A percentile compares a stretch with the other conserved stretches of the same genome.
These are phyloP conservation scores for Balanococcus diminutus DNA, from an alignment of 2,888 invertebrate species.

Conservation along the genomic window DNA sequence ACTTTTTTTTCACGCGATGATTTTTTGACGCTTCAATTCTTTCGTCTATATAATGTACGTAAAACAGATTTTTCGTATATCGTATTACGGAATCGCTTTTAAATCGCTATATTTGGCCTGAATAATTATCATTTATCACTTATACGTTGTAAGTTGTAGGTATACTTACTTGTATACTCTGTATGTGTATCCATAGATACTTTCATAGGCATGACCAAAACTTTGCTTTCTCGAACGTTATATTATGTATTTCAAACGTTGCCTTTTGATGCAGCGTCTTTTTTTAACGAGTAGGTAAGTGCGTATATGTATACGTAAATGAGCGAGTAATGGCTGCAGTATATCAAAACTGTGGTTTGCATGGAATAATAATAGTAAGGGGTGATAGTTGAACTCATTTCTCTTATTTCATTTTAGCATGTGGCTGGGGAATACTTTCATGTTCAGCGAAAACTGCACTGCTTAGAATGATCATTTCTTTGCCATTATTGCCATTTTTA, in stretches of 20 bases:
- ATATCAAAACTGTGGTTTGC: neutral
- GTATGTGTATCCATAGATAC: too few species aligned
- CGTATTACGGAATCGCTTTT: neutral
- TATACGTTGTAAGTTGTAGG: too few species aligned
- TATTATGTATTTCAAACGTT: neutral
- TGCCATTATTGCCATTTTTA: too few species aligned
- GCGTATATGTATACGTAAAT: neutral
- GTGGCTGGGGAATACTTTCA: too few species aligned
- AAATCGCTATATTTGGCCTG: neutral
- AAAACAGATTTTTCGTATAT: too few species aligned
- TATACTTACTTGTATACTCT: neutral
- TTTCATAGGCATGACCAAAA: slow-evolving; percentile 6
- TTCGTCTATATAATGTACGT: neutral
- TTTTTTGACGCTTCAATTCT: slow-evolving; percentile 11
- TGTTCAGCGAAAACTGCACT: too few species aligned
- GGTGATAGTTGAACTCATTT: too few species aligned
- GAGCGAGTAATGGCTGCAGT: neutral
- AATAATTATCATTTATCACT: neutral
- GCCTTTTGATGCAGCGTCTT: neutral
- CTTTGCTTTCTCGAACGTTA: neutral
- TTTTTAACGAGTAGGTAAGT: too few species aligned
- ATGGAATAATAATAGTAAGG: neutral
- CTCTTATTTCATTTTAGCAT: too few species aligned
- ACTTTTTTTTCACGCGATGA: slow-evolving; percentile 22
- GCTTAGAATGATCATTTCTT: too few species aligned